Conservation (phyloP, 2,797 vertebrate genomes). For the Microchirus variegatus region DNA sequence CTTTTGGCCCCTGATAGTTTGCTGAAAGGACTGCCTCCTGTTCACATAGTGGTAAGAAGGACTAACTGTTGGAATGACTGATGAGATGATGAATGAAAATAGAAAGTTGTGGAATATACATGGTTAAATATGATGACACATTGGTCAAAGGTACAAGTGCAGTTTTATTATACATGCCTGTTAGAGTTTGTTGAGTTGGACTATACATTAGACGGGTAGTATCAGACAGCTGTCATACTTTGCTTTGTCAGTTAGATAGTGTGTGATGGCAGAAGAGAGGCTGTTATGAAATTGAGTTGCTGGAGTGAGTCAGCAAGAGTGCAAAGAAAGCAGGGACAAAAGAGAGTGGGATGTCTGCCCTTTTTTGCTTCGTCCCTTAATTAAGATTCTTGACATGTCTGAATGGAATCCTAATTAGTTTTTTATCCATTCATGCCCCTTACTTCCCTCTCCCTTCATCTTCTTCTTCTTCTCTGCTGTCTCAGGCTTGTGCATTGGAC, state of each 20-base stretch:
- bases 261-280: constrained; percentile 13
- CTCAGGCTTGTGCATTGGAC: constrained; percentile 90
- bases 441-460: neutral
- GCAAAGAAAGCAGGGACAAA: constrained; percentile 49
- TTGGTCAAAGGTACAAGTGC: neutral
- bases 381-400: constrained; percentile 71
- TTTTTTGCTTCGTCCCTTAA: constrained; percentile 53
- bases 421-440: constrained; percentile 25
- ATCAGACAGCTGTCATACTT: no score
- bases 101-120: constrained; percentile 69
- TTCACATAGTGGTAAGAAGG: constrained; percentile 80
- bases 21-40: constrained; percentile 86
- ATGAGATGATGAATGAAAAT: neutral
- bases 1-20: constrained; percentile 90
- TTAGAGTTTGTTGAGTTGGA: no score
- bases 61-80: neutral
- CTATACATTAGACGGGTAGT: neutral
- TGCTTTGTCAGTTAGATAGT: constrained; percentile 3
- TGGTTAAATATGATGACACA: constrained; percentile 30
- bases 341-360: constrained; percentile 44
- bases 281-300: constrained; percentile 43
- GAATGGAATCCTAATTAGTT: constrained; percentile 56
- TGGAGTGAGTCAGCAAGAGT: constrained; percentile 53
- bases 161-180: no score
- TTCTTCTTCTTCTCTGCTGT: neutral